These are phyloP conservation scores for Leucophenga varia DNA, from an alignment of 1,140 invertebrate genomes.

Conservation along the genomic window DNA sequence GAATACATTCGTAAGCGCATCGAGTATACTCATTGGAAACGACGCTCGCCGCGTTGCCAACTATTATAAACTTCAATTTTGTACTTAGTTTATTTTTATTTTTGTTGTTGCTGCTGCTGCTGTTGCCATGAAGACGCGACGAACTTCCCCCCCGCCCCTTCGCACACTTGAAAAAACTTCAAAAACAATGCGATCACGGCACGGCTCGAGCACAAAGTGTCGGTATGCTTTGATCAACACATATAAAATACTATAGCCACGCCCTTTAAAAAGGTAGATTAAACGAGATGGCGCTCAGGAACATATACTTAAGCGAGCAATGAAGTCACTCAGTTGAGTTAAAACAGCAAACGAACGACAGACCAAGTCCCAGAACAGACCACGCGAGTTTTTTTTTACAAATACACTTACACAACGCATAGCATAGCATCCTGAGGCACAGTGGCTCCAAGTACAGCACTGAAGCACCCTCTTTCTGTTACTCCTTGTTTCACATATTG, in stretches of 20 bases:
- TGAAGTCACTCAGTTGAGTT: conserved; percentile 43
- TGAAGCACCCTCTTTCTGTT: too few relatives aligned
- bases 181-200: conserved; percentile 8
- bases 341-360: conserved; percentile 19
- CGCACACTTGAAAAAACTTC: too few relatives aligned
- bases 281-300: conserved; percentile 56
- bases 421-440: conserved; percentile 35
- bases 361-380: conserved; percentile 12
- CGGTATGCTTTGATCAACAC: conserved; percentile 52
- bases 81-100: too few relatives aligned
- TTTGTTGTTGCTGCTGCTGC: too few relatives aligned
- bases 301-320: conserved; percentile 52
- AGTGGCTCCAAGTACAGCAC: conserved; percentile 24
- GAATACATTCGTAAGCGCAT: conserved; percentile 31
- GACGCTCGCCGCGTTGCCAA: too few relatives aligned
- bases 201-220: conserved; percentile 37
- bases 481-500: too few relatives aligned
- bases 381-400: conserved; percentile 19
- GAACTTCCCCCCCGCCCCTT: too few relatives aligned
- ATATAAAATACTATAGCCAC: conserved; percentile 56
- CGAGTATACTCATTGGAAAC: conserved; percentile 25
- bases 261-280: conserved; percentile 55
- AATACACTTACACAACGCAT: conserved; percentile 9
- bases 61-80: too few relatives aligned
- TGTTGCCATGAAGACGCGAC: too few relatives aligned